Evolutionary conservation across 2,113 vertebrate genomes (phyloP).

Genomic region (Synodontis membranacea): DNA sequence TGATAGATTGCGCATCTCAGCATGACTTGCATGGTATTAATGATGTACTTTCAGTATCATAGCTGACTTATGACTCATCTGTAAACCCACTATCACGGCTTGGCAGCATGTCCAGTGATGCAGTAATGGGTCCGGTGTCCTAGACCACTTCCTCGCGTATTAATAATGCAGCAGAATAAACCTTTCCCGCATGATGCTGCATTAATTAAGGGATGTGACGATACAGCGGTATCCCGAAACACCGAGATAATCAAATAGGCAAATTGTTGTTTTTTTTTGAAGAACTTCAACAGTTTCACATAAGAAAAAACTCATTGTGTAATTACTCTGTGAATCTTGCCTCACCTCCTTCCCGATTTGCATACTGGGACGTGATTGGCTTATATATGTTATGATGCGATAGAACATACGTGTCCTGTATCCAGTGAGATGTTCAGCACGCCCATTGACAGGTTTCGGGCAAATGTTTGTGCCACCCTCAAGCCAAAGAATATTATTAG

Average conservation of each 20-base stretch:
- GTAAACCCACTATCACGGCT: not conserved
- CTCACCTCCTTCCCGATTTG: not conserved
- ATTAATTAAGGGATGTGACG: too few relatives aligned
- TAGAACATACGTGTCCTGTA: not conserved
- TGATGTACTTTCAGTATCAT: not conserved
- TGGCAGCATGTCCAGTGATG: not conserved
- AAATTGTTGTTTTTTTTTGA: too few relatives aligned
- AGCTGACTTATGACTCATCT: not conserved
- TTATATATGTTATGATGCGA: not conserved
- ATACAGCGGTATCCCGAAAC: not conserved
- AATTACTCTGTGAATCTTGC: not conserved
- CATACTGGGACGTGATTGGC: not conserved
- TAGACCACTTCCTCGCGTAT: not conserved
- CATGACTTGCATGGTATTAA: slow-evolving; percentile 26
- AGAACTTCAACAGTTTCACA: not conserved
- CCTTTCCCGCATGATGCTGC: not conserved
- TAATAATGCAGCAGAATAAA: not conserved
- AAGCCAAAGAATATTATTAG: not conserved
- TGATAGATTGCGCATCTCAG: not conserved
- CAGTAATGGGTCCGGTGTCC: not conserved
- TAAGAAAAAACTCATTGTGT: not conserved
- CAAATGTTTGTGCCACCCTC: not conserved
- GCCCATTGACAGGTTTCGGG: not conserved
- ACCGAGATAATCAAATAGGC: not conserved
- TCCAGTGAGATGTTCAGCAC: not conserved